Base-by-base conservation (phyloP, 2,888 invertebrate species). In the Scrobipalpa atriplicella region DNA sequence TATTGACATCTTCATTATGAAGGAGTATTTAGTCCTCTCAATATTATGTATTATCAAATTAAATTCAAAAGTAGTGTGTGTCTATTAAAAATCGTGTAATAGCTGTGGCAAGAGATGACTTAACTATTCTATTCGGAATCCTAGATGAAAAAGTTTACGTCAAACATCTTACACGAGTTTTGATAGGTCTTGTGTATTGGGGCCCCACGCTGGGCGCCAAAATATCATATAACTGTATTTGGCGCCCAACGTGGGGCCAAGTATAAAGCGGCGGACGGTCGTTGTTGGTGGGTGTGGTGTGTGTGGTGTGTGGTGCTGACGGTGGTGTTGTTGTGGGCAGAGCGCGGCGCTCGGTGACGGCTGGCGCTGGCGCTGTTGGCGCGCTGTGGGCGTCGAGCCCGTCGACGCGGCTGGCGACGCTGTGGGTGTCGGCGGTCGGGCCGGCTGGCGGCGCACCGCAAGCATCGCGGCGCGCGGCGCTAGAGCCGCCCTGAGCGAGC, bases 391-490 rank as follows among this genome's bases (percentile, higher is more conserved):
- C 41, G 62, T 10, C 18, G 72, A 71, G 64, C 52, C 60, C 66
- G 80, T 79, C 77, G 85, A 77, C 76, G 77, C 75, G 81, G 84
- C 75, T 78, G 83, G 84, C 85, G 78, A 79, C 21, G 62, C 8
- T 51, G 77, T 83, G 85, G 78, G 19, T 11, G 52, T n/a, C 18
- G 52, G 52, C 19, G 51, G 41, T 82, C 82, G 87, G 85, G 80
- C 73, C 52, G 67, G 62, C 76, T 74, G 73, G 70, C 64, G 70
- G 73, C 86, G 80, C 93, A 92, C 85, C 92, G 93, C 90, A 92
- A 93, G 89, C 93, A 93, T 82, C 93, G 93, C 88, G 93, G 93
- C 89, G 92, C 91, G 85, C 91, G 93, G 91, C 91, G 85, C 86
- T 91, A 89, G 91, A 92, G 83, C 93, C 93, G 80, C 92, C 92